phyloP scores from a whole-genome alignment of 2,797 vertebrate genomes.

The Cyclura pinguis region DNA sequence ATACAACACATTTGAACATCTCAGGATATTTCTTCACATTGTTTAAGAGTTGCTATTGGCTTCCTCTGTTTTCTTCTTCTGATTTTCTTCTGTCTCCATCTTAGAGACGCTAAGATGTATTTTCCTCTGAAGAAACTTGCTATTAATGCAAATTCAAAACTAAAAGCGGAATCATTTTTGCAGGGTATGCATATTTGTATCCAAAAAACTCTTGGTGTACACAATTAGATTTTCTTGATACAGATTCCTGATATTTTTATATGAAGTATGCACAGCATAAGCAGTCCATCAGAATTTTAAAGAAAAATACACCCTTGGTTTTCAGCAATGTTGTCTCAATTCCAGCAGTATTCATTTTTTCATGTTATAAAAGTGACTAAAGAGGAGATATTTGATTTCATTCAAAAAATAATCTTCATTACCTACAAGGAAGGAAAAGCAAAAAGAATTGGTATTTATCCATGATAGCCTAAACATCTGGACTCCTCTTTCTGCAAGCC shows the following conservation, averaged over 20 bases:
- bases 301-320: conserved; percentile 4
- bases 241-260: background rate
- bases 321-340: conserved; percentile 39
- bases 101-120: background rate
- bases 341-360: background rate
- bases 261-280: background rate
- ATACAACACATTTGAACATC: background rate
- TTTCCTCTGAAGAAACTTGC: background rate
- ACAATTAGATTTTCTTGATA: background rate
- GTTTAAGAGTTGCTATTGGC: background rate
- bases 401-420: conserved; percentile 46
- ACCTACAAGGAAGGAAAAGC: conserved; percentile 55
- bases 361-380: background rate
- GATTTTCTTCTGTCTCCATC: background rate
- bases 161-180: background rate
- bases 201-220: background rate
- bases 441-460: conserved; percentile 33
- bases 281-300: conserved; percentile 40
- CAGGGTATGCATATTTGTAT: background rate
- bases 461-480: background rate
- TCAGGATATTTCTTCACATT: background rate
- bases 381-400: conserved; percentile 25
- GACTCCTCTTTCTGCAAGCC: conserved; percentile 7
- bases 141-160: background rate
- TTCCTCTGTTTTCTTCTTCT: no score